Percentiles rank a stretch among this genome's conserved stretches.
Evolutionary conservation across 2,797 vertebrate species (phyloP).

Genomic region (Ciconia nigra): DNA sequence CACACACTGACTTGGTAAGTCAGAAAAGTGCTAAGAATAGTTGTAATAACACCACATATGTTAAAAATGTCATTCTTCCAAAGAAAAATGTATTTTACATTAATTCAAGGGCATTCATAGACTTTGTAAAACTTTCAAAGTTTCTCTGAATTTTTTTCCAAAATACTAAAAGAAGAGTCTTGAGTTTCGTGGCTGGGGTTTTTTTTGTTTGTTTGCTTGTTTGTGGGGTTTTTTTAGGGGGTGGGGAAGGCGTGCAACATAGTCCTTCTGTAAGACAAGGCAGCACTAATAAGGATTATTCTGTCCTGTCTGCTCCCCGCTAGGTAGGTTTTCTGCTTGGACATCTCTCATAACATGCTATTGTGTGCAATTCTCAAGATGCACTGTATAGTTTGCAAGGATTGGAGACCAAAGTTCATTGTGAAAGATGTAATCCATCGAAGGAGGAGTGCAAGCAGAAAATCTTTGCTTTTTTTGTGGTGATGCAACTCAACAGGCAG

Average conservation of each 20-base stretch:
- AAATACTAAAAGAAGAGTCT: background rate
- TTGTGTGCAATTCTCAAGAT: background rate
- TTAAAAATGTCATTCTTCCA: background rate
- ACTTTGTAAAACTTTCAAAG: background rate
- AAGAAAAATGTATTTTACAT: background rate
- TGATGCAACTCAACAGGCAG: background rate
- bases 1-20: background rate
- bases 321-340: background rate
- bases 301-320: background rate
- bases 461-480: background rate
- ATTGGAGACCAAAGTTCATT: background rate
- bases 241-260: fast-evolving
- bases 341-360: background rate
- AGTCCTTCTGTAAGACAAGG: background rate
- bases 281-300: background rate
- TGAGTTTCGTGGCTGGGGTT: fast-evolving
- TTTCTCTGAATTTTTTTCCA: background rate
- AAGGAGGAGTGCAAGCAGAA: background rate
- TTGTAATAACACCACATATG: background rate
- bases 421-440: background rate
- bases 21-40: conserved; percentile 3
- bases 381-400: background rate
- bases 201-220: fast-evolving
- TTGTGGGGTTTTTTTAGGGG: fast-evolving
- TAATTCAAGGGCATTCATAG: background rate